Percentiles rank a stretch among this genome's conserved stretches.
phyloP scores from a whole-genome alignment of 1,140 invertebrate species.

The Zaprionus taronus region DNA sequence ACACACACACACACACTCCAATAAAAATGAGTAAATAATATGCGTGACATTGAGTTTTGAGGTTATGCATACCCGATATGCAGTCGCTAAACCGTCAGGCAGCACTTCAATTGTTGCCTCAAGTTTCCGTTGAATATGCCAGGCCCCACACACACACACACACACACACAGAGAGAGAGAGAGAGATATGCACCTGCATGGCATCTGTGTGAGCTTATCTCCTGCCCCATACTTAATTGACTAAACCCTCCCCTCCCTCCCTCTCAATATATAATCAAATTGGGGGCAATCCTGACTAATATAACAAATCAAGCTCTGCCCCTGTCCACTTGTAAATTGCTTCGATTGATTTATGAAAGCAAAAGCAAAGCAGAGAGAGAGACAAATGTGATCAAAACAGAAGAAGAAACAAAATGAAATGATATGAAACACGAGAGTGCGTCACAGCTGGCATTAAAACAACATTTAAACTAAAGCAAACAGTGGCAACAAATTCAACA shows the following conservation, averaged over 20 bases:
- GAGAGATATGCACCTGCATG: not conserved
- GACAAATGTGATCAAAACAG: conserved; percentile 13
- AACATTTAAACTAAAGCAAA: conserved; percentile 72
- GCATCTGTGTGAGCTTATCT: conserved; percentile 17
- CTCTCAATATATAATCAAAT: conserved; percentile 9
- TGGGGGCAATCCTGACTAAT: conserved; percentile 16
- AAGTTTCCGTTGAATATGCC: conserved; percentile 26
- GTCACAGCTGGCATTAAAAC: conserved; percentile 71
- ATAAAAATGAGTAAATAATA: conserved; percentile 66
- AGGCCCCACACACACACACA: not conserved
- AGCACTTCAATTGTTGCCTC: conserved; percentile 61
- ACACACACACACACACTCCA: conserved; percentile 32
- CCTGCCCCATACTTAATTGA: conserved; percentile 20
- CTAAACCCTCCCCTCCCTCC: not conserved
- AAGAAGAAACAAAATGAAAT: conserved; percentile 18
- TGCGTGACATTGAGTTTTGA: conserved; percentile 79
- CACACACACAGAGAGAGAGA: not conserved
- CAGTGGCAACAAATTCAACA: conserved; percentile 62
- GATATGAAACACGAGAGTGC: conserved; percentile 10
- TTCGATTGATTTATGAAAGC: conserved; percentile 32
- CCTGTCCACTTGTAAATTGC: conserved; percentile 14
- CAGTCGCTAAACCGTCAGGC: conserved; percentile 19
- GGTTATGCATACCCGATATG: conserved; percentile 71
- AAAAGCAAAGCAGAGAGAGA: not conserved
- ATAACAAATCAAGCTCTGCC: conserved; percentile 23